Evolutionary conservation across 2,888 invertebrate species (phyloP).

Genomic region (Pheosia gnoma): DNA sequence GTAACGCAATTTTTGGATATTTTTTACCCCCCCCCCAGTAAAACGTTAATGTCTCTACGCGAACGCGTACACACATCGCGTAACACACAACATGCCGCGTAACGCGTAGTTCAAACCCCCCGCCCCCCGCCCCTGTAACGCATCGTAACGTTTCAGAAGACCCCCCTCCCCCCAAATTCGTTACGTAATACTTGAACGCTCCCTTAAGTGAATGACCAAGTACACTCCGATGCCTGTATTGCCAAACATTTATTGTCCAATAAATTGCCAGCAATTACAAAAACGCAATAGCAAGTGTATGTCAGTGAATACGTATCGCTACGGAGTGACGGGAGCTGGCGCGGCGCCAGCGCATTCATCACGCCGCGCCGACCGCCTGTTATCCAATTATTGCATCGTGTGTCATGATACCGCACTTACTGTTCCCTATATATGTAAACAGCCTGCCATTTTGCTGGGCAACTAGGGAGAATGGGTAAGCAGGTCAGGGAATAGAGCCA

Average conservation of each 20-base stretch:
- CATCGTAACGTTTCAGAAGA: too few relatives aligned
- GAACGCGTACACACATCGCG: too few relatives aligned
- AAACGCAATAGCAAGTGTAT: conserved; percentile 16
- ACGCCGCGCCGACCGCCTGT: conserved; percentile 32
- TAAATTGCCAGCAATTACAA: conserved; percentile 10
- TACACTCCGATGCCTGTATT: neutral
- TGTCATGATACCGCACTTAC: conserved; percentile 18
- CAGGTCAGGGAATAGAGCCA: neutral
- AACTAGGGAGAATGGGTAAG: neutral
- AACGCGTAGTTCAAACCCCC: too few relatives aligned
- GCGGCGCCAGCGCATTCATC: conserved; percentile 46
- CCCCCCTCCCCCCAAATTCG: too few relatives aligned
- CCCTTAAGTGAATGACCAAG: too few relatives aligned
- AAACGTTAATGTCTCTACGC: too few relatives aligned
- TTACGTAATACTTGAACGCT: too few relatives aligned
- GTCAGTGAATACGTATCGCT: neutral
- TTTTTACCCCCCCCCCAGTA: too few relatives aligned
- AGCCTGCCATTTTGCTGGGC: neutral
- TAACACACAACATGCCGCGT: too few relatives aligned
- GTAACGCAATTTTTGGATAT: too few relatives aligned
- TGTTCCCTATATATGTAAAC: neutral
- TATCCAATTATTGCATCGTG: conserved; percentile 44
- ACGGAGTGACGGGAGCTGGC: conserved; percentile 32
- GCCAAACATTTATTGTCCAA: neutral
- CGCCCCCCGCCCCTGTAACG: too few relatives aligned